These are phyloP conservation scores for Melieria crassipennis DNA, from an alignment of 2,888 invertebrate species.

Conservation along the genomic window DNA sequence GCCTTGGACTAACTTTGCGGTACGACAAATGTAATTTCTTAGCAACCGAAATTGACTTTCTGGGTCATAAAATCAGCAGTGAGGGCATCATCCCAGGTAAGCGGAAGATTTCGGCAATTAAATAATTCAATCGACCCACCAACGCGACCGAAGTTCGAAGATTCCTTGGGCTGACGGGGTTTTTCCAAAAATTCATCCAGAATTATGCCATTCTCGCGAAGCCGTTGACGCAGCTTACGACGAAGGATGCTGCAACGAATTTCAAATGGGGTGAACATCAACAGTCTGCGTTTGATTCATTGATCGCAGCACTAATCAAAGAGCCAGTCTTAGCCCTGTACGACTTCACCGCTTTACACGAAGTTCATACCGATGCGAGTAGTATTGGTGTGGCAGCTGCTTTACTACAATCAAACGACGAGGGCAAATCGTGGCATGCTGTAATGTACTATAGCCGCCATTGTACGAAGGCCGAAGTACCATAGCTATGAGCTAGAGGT, in stretches of 20 bases:
- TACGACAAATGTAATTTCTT: no score
- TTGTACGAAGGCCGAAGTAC: constrained; percentile 42
- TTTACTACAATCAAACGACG: constrained; percentile 22
- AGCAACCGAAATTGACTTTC: constrained; percentile 1
- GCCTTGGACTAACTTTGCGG: no score
- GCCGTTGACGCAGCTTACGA: constrained; percentile 41
- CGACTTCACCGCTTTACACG: constrained; percentile 15
- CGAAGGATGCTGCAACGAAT: constrained; percentile 4
- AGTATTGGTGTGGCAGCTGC: constrained; percentile 25
- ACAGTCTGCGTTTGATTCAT: constrained; percentile 10
- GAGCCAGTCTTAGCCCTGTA: constrained; percentile 14
- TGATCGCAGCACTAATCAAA: constrained; percentile 8
- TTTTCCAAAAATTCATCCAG: constrained; percentile 31
- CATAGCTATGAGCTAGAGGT: constrained; percentile 57
- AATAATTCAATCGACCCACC: no score
- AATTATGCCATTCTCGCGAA: constrained; percentile 26
- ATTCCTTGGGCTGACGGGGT: constrained; percentile 7
- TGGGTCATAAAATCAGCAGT: no score
- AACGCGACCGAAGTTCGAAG: no score
- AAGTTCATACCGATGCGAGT: constrained; percentile 32
- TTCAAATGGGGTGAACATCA: constrained; percentile 9
- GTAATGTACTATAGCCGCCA: constrained; percentile 39
- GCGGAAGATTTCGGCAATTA: no score
- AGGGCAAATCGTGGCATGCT: constrained; percentile 23
- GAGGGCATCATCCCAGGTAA: no score